These are phyloP conservation scores for Mythimna pallens DNA, from an alignment of 2,888 invertebrate genomes.

Conservation along the genomic window DNA sequence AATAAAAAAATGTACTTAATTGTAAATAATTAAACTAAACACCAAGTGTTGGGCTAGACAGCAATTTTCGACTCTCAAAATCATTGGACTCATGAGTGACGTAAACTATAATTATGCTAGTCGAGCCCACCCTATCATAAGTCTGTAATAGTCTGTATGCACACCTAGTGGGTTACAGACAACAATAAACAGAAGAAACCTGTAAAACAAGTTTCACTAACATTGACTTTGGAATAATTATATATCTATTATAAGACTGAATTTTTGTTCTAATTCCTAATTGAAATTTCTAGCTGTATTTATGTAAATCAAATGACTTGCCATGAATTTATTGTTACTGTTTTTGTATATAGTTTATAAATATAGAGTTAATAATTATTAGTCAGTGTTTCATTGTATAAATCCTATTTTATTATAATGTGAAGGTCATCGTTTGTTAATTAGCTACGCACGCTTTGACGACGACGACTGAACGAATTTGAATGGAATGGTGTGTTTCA, in stretches of 20 bases:
- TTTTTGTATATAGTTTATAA: slow-evolving; percentile 73
- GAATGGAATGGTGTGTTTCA: too few relatives aligned
- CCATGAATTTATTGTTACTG: slow-evolving; percentile 65
- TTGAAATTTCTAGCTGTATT: slow-evolving; percentile 35
- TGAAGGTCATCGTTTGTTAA: not conserved
- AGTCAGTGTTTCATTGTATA: slow-evolving; percentile 43
- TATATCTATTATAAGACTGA: slow-evolving; percentile 66
- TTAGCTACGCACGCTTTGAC: not conserved
- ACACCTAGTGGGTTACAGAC: not conserved
- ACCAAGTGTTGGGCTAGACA: too few relatives aligned
- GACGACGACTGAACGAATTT: too few relatives aligned
- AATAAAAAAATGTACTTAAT: slow-evolving; percentile 36
- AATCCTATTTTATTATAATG: not conserved
- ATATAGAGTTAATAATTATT: slow-evolving; percentile 56
- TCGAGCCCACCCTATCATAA: not conserved
- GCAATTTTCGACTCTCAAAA: not conserved
- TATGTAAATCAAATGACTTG: slow-evolving; percentile 61
- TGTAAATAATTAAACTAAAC: slow-evolving; percentile 29
- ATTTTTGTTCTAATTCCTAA: slow-evolving; percentile 43
- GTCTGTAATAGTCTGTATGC: not conserved
- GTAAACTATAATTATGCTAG: not conserved
- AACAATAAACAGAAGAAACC: not conserved
- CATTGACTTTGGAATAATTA: slow-evolving; percentile 48
- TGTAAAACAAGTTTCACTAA: slow-evolving; percentile 1
- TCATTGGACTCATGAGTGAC: not conserved